Evolutionary conservation across 2,888 invertebrate genomes (phyloP), one percentile per base, ranked within the genome.

Genomic region (Cotesia congregata): DNA sequence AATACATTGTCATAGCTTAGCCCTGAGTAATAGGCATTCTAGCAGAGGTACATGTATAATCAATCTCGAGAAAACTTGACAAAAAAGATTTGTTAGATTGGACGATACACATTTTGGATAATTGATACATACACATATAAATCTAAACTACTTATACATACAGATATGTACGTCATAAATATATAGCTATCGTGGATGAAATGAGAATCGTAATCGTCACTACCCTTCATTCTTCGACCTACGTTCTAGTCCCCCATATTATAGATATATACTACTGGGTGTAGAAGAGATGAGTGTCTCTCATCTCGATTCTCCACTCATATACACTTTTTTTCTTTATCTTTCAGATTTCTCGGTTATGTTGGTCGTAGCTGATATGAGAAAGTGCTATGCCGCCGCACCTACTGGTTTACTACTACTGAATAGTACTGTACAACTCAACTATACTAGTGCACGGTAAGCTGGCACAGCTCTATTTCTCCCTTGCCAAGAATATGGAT

Each of bases 401-500:
- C 17, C 62, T 71, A 76, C 75, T 79, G 12, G 7, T 50, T 12
- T 50, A 50, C 50, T 50, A 50, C 50, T 50, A 50, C 50, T 50
- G 30, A 4, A 30, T 30, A 30, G 3, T 30, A 30, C 62, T 67
- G 62, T 70, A 67, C 72, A 74, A 73, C 69, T 72, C 72, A 30
- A 6, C 50, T 39, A 17, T 62, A 72, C 30, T 65, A 41, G 40
- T 72, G 9, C 17, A 70, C 50, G 61, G 4, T 67, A 71, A 71
- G 61, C 71, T 72, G 72, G 72, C 72, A 72, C 78, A 77, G 61
- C 60, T 74, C 68, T 68, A 39, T 65, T 72, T 38, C 41, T 50
- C 65, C 65, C 77, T 81, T 78, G 72, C 81, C 75, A 84, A 87
- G 85, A 86, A 86, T 86, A 86, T 86, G 86, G 88, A 88, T 89